Percentiles rank a stretch among this genome's conserved stretches.
Evolutionary conservation across 1,140 invertebrate species (phyloP).

Genomic region (Globodera ellingtonae): DNA sequence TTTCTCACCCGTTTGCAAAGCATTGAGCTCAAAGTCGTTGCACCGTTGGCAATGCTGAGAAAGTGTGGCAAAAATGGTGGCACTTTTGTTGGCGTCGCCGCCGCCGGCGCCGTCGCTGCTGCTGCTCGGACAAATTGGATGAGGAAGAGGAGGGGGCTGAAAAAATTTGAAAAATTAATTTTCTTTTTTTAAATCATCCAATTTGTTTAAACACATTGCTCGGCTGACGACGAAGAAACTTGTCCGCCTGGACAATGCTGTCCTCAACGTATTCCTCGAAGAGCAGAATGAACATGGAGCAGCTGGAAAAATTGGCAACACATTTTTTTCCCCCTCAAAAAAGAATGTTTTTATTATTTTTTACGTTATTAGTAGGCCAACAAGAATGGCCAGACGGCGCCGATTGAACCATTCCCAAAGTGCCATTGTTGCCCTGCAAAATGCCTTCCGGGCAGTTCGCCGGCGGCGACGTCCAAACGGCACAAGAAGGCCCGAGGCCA

Average conservation of each 20-base stretch:
- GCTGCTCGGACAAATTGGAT: conserved; percentile 14
- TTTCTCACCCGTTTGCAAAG: conserved; percentile 8
- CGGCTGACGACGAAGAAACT: conserved; percentile 12
- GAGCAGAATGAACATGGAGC: conserved; percentile 8
- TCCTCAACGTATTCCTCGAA: conserved; percentile 30
- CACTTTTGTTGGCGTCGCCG: not conserved
- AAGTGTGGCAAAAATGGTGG: not conserved
- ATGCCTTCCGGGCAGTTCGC: not conserved
- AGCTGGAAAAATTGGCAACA: not conserved
- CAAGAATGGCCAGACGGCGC: conserved; percentile 17
- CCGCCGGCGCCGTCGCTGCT: not conserved
- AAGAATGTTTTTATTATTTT: not conserved
- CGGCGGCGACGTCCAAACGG: not conserved
- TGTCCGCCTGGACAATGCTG: conserved; percentile 7
- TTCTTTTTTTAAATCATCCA: not conserved
- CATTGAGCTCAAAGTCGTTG: conserved; percentile 22
- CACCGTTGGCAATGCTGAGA: conserved; percentile 17
- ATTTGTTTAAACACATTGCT: conserved; percentile 14
- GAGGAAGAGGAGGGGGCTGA: not conserved
- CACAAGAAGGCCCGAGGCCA: not conserved
- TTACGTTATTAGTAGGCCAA: conserved; percentile 11
- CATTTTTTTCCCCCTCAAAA: not conserved
- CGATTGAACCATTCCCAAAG: conserved; percentile 15
- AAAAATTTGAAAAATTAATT: not conserved
- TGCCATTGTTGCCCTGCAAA: conserved; percentile 10